Conservation (phyloP, 2,888 invertebrate species). For the Lysandra bellargus region DNA sequence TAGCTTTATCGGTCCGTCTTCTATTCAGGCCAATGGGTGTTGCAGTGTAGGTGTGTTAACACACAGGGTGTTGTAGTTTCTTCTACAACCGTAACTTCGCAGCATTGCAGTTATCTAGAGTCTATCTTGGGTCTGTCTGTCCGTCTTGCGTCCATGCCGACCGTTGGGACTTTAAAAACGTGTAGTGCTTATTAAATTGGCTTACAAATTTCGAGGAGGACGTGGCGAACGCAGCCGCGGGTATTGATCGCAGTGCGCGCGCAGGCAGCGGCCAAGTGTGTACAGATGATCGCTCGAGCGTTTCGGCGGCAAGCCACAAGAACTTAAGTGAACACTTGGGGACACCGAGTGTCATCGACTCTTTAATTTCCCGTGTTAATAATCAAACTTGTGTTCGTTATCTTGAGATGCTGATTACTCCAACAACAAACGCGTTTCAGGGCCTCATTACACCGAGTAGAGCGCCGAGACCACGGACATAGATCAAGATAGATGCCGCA, state of each 20-base stretch:
- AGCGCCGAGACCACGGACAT: too few relatives aligned
- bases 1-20: too few relatives aligned
- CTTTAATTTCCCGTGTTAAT: slow-evolving; percentile 52
- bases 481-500: too few relatives aligned
- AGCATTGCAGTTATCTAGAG: not conserved
- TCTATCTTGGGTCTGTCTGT: not conserved
- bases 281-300: slow-evolving; percentile 69
- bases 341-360: slow-evolving; percentile 63
- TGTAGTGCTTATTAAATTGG: slow-evolving; percentile 48
- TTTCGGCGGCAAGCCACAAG: slow-evolving; percentile 64
- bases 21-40: too few relatives aligned
- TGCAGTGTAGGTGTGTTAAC: too few relatives aligned
- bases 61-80: too few relatives aligned
- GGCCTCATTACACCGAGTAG: too few relatives aligned
- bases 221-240: slow-evolving; percentile 66
- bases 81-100: not conserved
- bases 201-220: slow-evolving; percentile 66
- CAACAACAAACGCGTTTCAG: not conserved
- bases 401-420: slow-evolving; percentile 31
- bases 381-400: slow-evolving; percentile 45
- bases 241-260: slow-evolving; percentile 79
- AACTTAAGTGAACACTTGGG: slow-evolving; percentile 67
- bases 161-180: slow-evolving; percentile 15
- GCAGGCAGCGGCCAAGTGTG: slow-evolving; percentile 71
- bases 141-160: not conserved